Evolutionary conservation across 2,113 vertebrate species (phyloP), one percentile per base, ranked within the genome.

Genomic region (Pao palembangensis): DNA sequence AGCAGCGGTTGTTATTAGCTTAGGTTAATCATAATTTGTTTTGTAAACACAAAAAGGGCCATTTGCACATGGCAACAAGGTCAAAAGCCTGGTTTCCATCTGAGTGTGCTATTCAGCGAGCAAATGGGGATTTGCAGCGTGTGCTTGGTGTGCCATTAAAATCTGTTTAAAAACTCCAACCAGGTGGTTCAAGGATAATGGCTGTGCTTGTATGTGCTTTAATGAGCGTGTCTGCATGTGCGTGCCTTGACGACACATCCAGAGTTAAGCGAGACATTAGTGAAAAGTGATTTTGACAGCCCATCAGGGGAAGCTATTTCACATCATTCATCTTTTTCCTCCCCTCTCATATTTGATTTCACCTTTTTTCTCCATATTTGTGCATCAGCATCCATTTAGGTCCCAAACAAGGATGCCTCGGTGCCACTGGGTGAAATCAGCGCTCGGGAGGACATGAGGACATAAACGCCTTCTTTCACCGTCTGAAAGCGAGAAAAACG

Each of bases 221-320:
- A 52, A 20, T 51, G 52, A 62, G 67, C 50, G 25, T 42, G 44
- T 52, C 55, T 61, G 60, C 63, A 34, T 56, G 46, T 55, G 51
- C 28, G 21, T 54, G 43, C 16, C 48, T 59, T 47, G 66, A 77
- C 67, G 66, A 79, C 67, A 76, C 55, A 72, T 76, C 76, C 48
- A 81, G 71, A 75, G 73, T 82, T 75, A 81, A 76, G 75, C 79
- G 73, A 61, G 61, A 70, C 80, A 83, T 85, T 80, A 83, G 75
- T 69, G 66, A 67, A 79, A 73, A 76, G 69, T 64, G 68, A 81
- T 81, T 80, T 77, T 71, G 73, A 86, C 71, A 70, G 58, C 51
- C 64, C 76, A 69, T 80, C 77, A 74, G 48, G 50, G 65, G 69
- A 62, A 55, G 31, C 61, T 46, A 73, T 70, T 68, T 82, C 77